Conservation (phyloP, 2,797 vertebrate species). For the Sandelia bainsii region DNA sequence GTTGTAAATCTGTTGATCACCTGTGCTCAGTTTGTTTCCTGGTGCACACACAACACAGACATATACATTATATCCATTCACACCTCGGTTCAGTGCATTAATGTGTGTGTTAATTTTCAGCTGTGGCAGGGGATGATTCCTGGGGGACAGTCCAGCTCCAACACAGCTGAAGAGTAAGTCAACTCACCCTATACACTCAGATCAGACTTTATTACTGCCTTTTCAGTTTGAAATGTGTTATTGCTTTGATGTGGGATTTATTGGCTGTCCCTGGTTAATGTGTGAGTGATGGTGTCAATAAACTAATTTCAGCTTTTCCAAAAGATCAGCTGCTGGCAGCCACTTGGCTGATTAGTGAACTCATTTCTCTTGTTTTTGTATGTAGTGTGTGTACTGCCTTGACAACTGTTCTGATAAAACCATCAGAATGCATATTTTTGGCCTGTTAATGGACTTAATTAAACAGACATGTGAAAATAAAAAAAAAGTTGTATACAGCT, state of each 20-base stretch:
- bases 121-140: slow-evolving; percentile 82
- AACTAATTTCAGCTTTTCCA: neutral
- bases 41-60: slow-evolving; percentile 5
- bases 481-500: no score
- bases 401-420: neutral
- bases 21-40: slow-evolving; percentile 8
- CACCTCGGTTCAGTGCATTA: slow-evolving; percentile 17
- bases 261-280: neutral
- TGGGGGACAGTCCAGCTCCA: slow-evolving; percentile 80
- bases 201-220: neutral
- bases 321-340: neutral
- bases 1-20: neutral
- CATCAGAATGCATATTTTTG: no score
- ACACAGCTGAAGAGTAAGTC: slow-evolving; percentile 75
- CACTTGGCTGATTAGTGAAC: no score
- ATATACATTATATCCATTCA: neutral
- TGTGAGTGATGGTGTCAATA: neutral
- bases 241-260: neutral
- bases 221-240: neutral
- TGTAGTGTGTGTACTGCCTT: neutral
- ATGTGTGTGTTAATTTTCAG: slow-evolving; percentile 54
- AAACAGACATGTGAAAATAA: no score
- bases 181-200: neutral
- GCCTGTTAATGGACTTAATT: no score
- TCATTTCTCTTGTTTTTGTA: neutral